These are phyloP conservation scores for Hydra vulgaris DNA, from an alignment of 30 jellyfish, hydroid and myxozoan species.

Conservation along the genomic window DNA sequence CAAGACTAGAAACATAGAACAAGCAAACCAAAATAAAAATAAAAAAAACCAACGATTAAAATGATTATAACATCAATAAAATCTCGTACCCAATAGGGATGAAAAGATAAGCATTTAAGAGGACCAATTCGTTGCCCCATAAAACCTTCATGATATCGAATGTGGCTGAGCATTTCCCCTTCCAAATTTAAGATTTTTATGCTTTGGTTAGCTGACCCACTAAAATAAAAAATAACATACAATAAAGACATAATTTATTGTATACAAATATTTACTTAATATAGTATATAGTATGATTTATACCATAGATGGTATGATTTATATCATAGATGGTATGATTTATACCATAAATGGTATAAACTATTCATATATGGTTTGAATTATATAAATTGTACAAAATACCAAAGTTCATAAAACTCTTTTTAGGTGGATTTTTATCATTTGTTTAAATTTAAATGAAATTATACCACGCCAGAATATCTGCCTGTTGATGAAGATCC, in stretches of 20 bases:
- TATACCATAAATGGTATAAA: too few species aligned
- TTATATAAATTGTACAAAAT: too few species aligned
- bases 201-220: conserved; percentile 88
- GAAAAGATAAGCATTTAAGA: conserved; percentile 74
- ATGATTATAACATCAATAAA: too few species aligned
- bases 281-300: too few species aligned
- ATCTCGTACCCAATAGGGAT: conserved; percentile 97
- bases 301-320: too few species aligned
- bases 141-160: conserved; percentile 95
- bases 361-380: too few species aligned
- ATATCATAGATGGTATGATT: too few species aligned
- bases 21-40: background rate
- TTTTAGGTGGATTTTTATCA: too few species aligned
- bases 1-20: background rate
- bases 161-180: conserved; percentile 60
- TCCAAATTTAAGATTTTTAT: conserved; percentile 55
- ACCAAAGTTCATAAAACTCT: too few species aligned
- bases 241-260: too few species aligned
- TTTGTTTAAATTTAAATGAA: background rate
- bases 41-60: background rate
- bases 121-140: conserved; percentile 99
- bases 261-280: too few species aligned
- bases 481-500: conserved; percentile 85
- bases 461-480: conserved; percentile 53
- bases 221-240: conserved; percentile 10